Conservation (phyloP, 1,140 invertebrate genomes). For the Aradophagus sp. region DNA sequence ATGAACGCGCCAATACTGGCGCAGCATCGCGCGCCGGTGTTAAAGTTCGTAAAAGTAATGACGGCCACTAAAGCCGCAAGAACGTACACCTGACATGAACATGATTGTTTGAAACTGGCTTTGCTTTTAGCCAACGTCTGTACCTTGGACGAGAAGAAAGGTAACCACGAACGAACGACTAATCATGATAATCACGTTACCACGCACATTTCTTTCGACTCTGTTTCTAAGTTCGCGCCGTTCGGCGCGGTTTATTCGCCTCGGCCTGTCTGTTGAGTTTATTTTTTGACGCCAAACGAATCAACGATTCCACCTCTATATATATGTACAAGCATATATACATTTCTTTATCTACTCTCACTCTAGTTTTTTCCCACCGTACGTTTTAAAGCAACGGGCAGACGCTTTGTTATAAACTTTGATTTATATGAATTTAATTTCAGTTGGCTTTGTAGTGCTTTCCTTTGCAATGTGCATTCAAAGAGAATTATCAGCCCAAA, state of each 20-base stretch:
- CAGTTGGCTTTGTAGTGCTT: constrained; percentile 64
- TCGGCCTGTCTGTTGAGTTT: constrained; percentile 35
- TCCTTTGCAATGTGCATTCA: constrained; percentile 59
- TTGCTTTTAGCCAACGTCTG: constrained; percentile 73
- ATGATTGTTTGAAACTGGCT: constrained; percentile 72
- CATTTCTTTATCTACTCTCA: no score
- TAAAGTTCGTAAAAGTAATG: constrained; percentile 46
- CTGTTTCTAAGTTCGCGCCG: constrained; percentile 42
- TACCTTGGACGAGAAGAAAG: constrained; percentile 73
- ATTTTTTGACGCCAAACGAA: constrained; percentile 13
- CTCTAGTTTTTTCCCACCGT: constrained; percentile 9
- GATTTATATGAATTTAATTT: constrained; percentile 40
- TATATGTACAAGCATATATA: no score
- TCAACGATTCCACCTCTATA: no score
- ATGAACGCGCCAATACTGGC: constrained; percentile 40
- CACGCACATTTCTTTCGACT: constrained; percentile 51
- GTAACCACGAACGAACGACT: constrained; percentile 67
- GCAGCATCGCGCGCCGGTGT: constrained; percentile 27
- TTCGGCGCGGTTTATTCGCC: constrained; percentile 49
- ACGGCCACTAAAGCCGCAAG: constrained; percentile 42
- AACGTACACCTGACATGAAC: constrained; percentile 58
- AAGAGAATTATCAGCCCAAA: constrained; percentile 31
- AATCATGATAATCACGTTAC: constrained; percentile 57
- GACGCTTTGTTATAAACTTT: constrained; percentile 34
- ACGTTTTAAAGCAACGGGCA: no score